Evolutionary conservation across 2,113 vertebrate genomes (phyloP).

Genomic region (Sinosuthora webbiana): DNA sequence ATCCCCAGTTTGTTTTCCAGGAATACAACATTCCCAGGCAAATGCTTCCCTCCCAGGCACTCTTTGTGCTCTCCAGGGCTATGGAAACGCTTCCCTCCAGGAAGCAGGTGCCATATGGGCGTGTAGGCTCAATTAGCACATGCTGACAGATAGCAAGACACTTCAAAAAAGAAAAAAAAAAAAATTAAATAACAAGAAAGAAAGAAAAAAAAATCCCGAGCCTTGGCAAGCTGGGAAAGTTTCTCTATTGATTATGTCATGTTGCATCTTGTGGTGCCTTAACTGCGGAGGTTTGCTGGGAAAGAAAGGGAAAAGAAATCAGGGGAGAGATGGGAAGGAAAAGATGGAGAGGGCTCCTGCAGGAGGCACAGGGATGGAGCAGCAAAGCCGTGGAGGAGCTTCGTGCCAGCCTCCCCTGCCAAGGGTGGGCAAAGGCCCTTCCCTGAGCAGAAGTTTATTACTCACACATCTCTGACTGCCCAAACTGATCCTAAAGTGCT

Average conservation of each 20-base stretch:
- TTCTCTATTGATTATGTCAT: slow-evolving; percentile 66
- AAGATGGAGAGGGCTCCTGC: background rate
- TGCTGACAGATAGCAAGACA: slow-evolving; percentile 75
- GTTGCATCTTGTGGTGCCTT: slow-evolving; percentile 35
- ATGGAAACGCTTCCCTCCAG: background rate
- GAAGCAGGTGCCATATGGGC: slow-evolving; percentile 68
- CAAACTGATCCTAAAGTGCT: slow-evolving; percentile 46
- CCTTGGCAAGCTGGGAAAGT: slow-evolving; percentile 68
- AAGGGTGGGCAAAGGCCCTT: background rate
- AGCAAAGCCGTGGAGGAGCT: background rate
- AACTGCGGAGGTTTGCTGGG: background rate
- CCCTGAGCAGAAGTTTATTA: slow-evolving; percentile 4
- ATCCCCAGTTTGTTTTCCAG: background rate
- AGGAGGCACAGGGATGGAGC: background rate
- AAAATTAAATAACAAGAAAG: background rate
- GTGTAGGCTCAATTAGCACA: slow-evolving; percentile 76
- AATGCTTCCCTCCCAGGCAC: background rate
- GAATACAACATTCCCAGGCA: background rate
- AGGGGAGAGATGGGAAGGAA: background rate
- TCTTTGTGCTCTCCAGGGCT: slow-evolving; percentile 4
- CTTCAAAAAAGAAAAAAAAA: background rate
- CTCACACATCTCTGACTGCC: slow-evolving; percentile 17
- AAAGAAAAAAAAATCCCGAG: background rate
- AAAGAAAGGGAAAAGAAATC: background rate
- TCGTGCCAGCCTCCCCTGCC: slow-evolving; percentile 16